Conservation (phyloP, 2,888 invertebrate genomes). For the Morinoia aosen region DNA sequence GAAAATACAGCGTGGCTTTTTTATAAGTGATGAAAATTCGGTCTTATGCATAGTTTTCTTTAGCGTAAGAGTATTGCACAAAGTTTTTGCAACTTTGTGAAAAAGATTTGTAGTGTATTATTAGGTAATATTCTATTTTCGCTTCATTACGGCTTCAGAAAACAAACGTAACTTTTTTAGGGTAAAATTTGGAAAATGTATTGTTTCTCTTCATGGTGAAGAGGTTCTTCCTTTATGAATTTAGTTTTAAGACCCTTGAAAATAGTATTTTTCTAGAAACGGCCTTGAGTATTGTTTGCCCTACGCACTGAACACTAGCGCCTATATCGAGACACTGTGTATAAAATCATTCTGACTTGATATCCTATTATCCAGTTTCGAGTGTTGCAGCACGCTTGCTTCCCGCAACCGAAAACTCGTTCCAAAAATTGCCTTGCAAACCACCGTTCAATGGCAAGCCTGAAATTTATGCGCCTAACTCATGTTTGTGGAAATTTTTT, state of each 20-base stretch:
- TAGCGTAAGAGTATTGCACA: not conserved
- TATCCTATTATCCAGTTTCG: no score
- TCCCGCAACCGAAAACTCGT: not conserved
- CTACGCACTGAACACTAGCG: not conserved
- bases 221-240: no score
- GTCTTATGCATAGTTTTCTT: not conserved
- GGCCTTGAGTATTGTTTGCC: no score
- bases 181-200: no score
- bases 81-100: not conserved
- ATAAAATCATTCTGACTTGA: not conserved
- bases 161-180: not conserved
- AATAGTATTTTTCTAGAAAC: no score
- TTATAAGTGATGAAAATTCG: not conserved
- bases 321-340: not conserved
- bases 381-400: not conserved
- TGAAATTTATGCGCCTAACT: slow-evolving; percentile 24
- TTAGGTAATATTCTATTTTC: not conserved
- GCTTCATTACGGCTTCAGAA: not conserved
- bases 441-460: slow-evolving; percentile 48
- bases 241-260: no score
- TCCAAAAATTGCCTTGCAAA: slow-evolving; percentile 1
- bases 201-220: no score
- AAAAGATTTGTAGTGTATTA: not conserved
- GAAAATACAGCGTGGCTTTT: not conserved
- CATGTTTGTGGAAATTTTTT: slow-evolving; percentile 44